A percentile compares a stretch with the other conserved stretches of the same genome.
These are phyloP conservation scores for Lasioglossum leucozonium DNA, from an alignment of 2,888 invertebrate genomes.

Conservation along the genomic window DNA sequence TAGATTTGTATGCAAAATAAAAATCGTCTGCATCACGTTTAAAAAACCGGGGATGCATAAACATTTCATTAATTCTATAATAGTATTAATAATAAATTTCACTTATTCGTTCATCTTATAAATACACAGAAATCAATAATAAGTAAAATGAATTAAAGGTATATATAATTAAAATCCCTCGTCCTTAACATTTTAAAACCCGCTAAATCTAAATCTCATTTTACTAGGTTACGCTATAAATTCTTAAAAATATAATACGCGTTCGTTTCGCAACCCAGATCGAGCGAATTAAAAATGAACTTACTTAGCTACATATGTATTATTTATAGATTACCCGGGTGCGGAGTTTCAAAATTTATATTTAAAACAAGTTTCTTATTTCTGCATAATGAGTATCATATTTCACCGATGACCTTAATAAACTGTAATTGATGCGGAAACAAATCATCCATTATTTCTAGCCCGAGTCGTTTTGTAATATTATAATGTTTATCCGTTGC, in stretches of 20 bases:
- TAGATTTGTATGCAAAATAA: too few species aligned
- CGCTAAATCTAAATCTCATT: background rate
- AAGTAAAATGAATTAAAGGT: background rate
- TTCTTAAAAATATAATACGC: background rate
- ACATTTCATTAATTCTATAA: too few species aligned
- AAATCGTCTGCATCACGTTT: background rate
- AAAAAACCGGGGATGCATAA: too few species aligned
- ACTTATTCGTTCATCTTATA: too few species aligned
- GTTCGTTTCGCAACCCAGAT: background rate
- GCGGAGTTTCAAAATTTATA: background rate
- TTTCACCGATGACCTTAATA: background rate
- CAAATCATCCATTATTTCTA: conserved; percentile 8
- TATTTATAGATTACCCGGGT: background rate
- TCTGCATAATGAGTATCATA: background rate
- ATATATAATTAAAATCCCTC: background rate
- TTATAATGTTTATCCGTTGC: conserved; percentile 25
- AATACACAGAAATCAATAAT: background rate
- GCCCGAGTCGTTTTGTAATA: background rate
- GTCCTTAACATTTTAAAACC: background rate
- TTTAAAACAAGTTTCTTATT: background rate
- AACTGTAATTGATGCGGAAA: background rate
- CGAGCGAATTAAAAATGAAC: background rate
- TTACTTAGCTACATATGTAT: background rate
- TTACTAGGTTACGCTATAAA: background rate
- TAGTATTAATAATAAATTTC: background rate